Base-by-base conservation (phyloP, 2,113 vertebrate genomes). In the Chrysochloris asiatica region DNA sequence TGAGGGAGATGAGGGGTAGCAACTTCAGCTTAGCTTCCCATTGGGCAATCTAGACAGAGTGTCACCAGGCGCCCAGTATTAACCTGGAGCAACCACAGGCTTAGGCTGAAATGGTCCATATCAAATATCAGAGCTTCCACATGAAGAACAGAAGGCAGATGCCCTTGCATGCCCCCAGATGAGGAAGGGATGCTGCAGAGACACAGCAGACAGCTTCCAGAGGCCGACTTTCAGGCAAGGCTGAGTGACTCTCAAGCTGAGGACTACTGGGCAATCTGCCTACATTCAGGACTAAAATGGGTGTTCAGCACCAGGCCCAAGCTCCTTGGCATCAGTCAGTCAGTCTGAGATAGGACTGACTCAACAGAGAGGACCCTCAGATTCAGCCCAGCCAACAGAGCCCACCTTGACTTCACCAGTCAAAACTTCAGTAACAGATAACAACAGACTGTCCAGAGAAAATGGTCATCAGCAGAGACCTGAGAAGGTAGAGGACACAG, bases 1-100 rank as follows among this genome's bases (percentile, higher is more conserved):
- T 11, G 24, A 73, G 71, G 24, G 26, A 26, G 24, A 43, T 13
- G 71, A 43, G 22, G 12, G 4, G 38, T 4, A 73, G 19, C 22
- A 19, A 26, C 26, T 11, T 30, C 22, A 9, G 3, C 24, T 9
- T 71, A 43, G 71, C 28, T 89, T 89, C 50, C 45, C 19, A n/a
- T 0, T 0, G 6, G 12, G 11, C 30, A n/a, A 28, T 30, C 17
- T 3, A 2, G 13, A 33, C 14, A 22, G 28, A 8, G 11, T 10
- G 17, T 71, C n/a, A 4, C 50, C 0, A 2, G 16, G 8, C 48
- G 14, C 36, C 54, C 43, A 41, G 28, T 85, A 36, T 48, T 30
- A 22, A 83, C 26, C n/a, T 65, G 11, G 19, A 28, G 36, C 1
- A 38, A 19, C 17, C 48, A 1, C 0, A 1, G 13, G 9, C 14